phyloP scores from a whole-genome alignment of 1,140 invertebrate genomes.

The Drosophila azteca region DNA sequence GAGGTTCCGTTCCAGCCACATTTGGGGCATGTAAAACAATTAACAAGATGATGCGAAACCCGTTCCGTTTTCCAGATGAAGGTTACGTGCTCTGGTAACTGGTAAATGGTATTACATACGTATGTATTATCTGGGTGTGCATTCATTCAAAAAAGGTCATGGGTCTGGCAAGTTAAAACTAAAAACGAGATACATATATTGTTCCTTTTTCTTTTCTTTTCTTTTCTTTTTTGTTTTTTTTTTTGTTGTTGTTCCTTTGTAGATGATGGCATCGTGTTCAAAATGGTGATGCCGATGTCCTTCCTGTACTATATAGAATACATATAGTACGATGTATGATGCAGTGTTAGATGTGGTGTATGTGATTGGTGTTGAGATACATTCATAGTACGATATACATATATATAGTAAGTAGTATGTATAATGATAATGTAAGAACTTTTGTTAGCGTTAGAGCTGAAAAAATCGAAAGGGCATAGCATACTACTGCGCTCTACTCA shows the following conservation, averaged over 20 bases:
- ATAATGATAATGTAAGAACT: constrained; percentile 43
- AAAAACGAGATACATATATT: constrained; percentile 77
- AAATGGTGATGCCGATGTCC: constrained; percentile 24
- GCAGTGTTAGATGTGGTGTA: constrained; percentile 15
- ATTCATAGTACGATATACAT: constrained; percentile 46
- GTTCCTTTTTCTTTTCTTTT: constrained; percentile 30
- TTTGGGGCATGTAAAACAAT: constrained; percentile 63
- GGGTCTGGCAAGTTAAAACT: constrained; percentile 76
- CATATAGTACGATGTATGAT: constrained; percentile 2
- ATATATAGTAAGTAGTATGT: not conserved
- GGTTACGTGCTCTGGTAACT: constrained; percentile 50
- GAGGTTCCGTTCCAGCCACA: constrained; percentile 43
- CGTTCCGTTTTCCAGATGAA: constrained; percentile 38
- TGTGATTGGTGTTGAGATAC: constrained; percentile 72
- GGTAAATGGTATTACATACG: not conserved
- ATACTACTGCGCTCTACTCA: constrained; percentile 33
- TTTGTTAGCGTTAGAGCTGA: constrained; percentile 8
- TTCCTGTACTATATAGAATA: constrained; percentile 4
- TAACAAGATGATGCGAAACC: constrained; percentile 71
- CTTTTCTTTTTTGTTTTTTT: not conserved
- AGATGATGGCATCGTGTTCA: constrained; percentile 12
- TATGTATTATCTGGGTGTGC: not conserved
- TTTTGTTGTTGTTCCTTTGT: constrained; percentile 17
- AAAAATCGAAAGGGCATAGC: constrained; percentile 46
- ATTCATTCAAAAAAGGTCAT: constrained; percentile 46